Conservation (phyloP, 2,797 vertebrate species). For the Mareca strepera region DNA sequence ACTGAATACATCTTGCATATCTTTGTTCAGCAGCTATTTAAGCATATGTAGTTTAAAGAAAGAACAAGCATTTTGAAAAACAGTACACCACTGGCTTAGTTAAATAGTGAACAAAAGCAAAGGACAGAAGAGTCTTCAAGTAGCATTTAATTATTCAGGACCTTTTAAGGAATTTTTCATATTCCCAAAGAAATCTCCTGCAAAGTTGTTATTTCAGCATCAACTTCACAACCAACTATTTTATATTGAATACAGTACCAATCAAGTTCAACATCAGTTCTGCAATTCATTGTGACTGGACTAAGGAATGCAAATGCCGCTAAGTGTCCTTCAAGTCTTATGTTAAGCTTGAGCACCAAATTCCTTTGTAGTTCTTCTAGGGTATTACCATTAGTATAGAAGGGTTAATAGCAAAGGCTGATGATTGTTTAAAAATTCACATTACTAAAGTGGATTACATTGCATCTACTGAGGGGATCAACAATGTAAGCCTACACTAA, state of each 20-base stretch:
- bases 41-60: not conserved
- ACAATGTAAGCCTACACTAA: constrained; percentile 87
- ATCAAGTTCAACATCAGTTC: constrained; percentile 75
- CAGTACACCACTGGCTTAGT: constrained; percentile 34
- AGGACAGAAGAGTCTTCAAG: constrained; percentile 16
- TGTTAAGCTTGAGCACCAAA: constrained; percentile 62
- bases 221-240: constrained; percentile 69
- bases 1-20: not conserved
- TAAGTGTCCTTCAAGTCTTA: constrained; percentile 71
- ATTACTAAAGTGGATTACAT: constrained; percentile 89
- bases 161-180: constrained; percentile 45
- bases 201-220: constrained; percentile 63
- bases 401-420: constrained; percentile 83
- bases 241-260: constrained; percentile 67
- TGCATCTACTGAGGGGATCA: constrained; percentile 87
- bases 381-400: constrained; percentile 81
- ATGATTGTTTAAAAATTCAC: constrained; percentile 87
- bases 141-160: constrained; percentile 45
- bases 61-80: not conserved
- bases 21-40: not conserved
- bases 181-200: constrained; percentile 32
- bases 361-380: constrained; percentile 74
- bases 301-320: constrained; percentile 78
- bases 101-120: constrained; percentile 50
- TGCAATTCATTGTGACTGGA: constrained; percentile 69